Evolutionary conservation across 2,888 invertebrate species (phyloP).

Genomic region (Lasius platythorax): DNA sequence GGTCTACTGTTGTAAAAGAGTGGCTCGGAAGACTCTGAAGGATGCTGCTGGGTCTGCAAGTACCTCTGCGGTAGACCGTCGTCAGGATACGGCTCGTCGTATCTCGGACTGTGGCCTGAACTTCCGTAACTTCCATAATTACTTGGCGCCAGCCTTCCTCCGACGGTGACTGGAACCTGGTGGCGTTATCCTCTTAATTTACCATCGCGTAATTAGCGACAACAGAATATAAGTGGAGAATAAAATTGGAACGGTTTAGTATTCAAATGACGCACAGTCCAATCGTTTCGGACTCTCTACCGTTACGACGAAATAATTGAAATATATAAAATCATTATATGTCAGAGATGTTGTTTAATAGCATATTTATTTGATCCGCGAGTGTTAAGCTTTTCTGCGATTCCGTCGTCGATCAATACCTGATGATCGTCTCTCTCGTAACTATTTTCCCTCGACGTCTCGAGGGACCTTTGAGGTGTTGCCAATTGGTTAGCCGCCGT

Average conservation of each 20-base stretch:
- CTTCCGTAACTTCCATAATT: conserved; percentile 85
- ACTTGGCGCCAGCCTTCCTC: conserved; percentile 74
- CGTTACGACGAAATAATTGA: background rate
- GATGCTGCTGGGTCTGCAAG: conserved; percentile 80
- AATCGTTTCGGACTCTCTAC: background rate
- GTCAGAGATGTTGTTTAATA: background rate
- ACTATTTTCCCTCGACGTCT: conserved; percentile 93
- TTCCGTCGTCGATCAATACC: conserved; percentile 70
- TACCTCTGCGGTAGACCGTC: conserved; percentile 81
- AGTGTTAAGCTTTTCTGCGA: background rate
- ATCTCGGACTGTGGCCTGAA: conserved; percentile 85
- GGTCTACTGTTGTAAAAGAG: conserved; percentile 96
- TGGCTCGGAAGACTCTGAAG: conserved; percentile 89
- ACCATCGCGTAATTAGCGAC: background rate
- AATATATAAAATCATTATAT: background rate
- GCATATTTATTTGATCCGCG: background rate
- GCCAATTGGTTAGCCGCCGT: conserved; percentile 92
- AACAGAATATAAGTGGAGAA: background rate
- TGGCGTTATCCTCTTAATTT: conserved; percentile 42
- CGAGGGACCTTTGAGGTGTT: conserved; percentile 92
- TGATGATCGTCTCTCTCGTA: conserved; percentile 93
- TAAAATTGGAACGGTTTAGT: background rate
- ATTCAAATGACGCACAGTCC: background rate
- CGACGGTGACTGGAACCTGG: conserved; percentile 80
- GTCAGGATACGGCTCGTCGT: conserved; percentile 82